A percentile compares a stretch with the other conserved stretches of the same genome.
These are phyloP conservation scores for Pelagia noctiluca DNA, from an alignment of 30 jellyfish, hydroid and myxozoan genomes.

Conservation along the genomic window DNA sequence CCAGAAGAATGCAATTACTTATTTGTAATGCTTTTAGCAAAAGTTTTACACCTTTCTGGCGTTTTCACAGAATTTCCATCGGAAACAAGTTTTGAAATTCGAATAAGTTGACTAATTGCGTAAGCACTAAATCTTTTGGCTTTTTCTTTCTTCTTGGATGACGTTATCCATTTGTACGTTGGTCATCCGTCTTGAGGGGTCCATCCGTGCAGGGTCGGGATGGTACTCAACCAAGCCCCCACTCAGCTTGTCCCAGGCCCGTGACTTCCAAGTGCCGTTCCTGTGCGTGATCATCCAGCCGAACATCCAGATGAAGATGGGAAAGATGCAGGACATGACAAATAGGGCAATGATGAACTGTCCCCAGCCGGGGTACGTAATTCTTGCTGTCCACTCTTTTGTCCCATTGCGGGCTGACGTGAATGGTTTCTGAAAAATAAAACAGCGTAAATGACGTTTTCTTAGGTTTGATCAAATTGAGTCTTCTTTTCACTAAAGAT, in stretches of 20 bases:
- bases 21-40: too few relatives aligned
- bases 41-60: too few relatives aligned
- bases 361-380: slow-evolving; percentile 92
- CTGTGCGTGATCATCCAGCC: slow-evolving; percentile 44
- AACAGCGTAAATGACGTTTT: too few relatives aligned
- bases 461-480: too few relatives aligned
- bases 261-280: slow-evolving; percentile 63
- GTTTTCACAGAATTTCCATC: too few relatives aligned
- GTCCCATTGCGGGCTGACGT: slow-evolving; percentile 62
- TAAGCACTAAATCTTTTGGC: too few relatives aligned
- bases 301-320: slow-evolving; percentile 63
- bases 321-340: slow-evolving; percentile 70
- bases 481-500: too few relatives aligned
- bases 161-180: slow-evolving; percentile 65
- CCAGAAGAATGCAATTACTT: too few relatives aligned
- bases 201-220: slow-evolving; percentile 89
- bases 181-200: slow-evolving; percentile 76
- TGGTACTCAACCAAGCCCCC: slow-evolving; percentile 72
- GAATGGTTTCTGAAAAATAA: slow-evolving; percentile 55
- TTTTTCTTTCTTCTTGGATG: slow-evolving; percentile 58
- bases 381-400: slow-evolving; percentile 57
- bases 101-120: too few relatives aligned
- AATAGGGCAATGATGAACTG: slow-evolving; percentile 78
- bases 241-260: slow-evolving; percentile 35
- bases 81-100: too few relatives aligned